Base-by-base conservation (phyloP, 2,797 vertebrate species). In the Kryptolebias ocellatus region DNA sequence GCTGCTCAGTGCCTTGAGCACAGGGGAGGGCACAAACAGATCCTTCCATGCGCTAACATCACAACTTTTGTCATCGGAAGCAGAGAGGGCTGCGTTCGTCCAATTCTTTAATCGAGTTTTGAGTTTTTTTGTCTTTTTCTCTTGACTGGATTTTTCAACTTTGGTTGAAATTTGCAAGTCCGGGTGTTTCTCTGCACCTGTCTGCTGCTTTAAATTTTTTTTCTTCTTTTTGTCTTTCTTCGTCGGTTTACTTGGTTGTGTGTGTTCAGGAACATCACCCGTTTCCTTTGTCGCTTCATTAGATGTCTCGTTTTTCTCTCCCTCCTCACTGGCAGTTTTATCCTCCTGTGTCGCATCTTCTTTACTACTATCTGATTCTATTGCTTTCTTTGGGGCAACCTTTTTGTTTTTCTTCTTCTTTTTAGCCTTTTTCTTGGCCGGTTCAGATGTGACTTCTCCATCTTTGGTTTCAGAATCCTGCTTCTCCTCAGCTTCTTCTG, bases 11-110 rank as follows among this genome's bases (percentile, higher is more conserved):
- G 98, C 97, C 55, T 67, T 90, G 8, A 99, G 83, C 49, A 99
- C 96, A 0, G 92, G 88, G 5, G 90, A 79, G 3, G 98, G 98
- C 12, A 98, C 96, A 79, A 95, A 97, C 37, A 99, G 90, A 60
- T 94, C 89, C 50, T 95, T 96, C 98, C 98, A 99, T 0, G 96
- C 95, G 0, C 94, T 93, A 55, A 97, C 90, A 10, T 98, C 95
- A 4, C 86, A 77, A 4, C 92, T 88, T 72, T 89, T 88, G 62
- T 91, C 93, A 4, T 47, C 0, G 24, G 86, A 83, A 5, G 74
- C 72, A 49, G 87, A 88, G 0, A 89, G 78, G 1, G 84, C 91
- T 44, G 92, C 85, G 0, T 92, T 90, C 9, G 96, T 93, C 98
- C 98, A 98, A 10, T 95, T 98, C 81, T 94, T 96, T 0, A 18